Evolutionary conservation across 2,797 vertebrate species (phyloP), one percentile per base, ranked within the genome.

Genomic region (Lacerta bilineata): DNA sequence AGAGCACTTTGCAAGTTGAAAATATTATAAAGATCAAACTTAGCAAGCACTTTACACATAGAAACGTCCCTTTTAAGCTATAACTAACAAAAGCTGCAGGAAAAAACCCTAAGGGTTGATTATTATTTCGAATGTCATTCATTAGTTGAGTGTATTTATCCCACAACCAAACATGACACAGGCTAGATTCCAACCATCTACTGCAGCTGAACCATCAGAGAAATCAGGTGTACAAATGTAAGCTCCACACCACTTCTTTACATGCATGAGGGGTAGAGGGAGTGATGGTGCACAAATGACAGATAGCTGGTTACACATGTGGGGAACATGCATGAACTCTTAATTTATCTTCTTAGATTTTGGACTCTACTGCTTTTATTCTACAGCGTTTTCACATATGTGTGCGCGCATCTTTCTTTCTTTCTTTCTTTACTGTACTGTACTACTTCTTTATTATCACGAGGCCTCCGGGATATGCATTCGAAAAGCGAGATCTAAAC

Each of bases 161-260:
- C 59, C 50, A 55, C 50, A 11, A 50, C 13, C 50, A 55, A 55
- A 8, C 29, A 17, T 71, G 8, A 11, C 10, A 41, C 59, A 61
- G 20, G 59, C 59, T 23, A 61, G 17, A 43, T 59, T n/a, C 27
- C 33, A 61, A 23, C 43, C 55, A 2, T 13, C 36, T 39, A 66
- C 1, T 23, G 23, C 17, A 23, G 43, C 5, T 36, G 61, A 81
- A 81, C 6, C 36, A 41, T 33, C 29, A 25, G 27, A 75, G 71
- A 10, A 81, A 75, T 80, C 59, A 88, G 87, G 77, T 41, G 13
- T 39, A 80, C 46, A 74, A 72, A 61, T 39, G 55, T 82, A 36
- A 66, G 36, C 18, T 36, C 33, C 8, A 39, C 61, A 29, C 75
- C n/a, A 87, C 11, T 36, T 59, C 5, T n/a, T 18, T 64, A 11